Conservation (phyloP, 2,888 invertebrate genomes). For the Flexamia atlantica region DNA sequence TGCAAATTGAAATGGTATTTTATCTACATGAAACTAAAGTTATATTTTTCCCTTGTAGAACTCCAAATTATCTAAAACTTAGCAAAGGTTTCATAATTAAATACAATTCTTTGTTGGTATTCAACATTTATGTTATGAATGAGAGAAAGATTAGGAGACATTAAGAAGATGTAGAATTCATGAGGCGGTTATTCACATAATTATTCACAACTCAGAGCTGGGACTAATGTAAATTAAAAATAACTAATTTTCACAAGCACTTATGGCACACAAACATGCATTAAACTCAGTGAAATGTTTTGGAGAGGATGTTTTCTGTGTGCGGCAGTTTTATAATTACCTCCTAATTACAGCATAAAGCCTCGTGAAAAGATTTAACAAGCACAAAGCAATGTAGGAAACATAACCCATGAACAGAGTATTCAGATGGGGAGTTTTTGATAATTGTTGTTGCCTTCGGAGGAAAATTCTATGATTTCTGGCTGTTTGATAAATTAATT, state of each 20-base stretch:
- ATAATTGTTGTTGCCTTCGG: constrained; percentile 2
- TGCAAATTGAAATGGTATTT: no score
- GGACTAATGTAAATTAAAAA: background rate
- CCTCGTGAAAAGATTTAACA: constrained; percentile 28
- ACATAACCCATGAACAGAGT: background rate
- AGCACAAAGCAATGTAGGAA: background rate
- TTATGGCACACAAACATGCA: constrained; percentile 3
- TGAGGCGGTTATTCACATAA: no score
- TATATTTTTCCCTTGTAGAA: no score
- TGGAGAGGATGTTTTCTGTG: constrained; percentile 15
- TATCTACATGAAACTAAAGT: no score
- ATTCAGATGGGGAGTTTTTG: constrained; percentile 38
- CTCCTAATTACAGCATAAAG: constrained; percentile 17
- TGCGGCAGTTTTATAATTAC: constrained; percentile 33
- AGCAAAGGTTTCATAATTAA: no score
- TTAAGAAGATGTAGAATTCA: no score
- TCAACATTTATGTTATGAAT: no score
- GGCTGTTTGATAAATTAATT: no score
- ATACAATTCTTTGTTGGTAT: no score
- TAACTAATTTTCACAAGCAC: background rate
- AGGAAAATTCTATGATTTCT: background rate
- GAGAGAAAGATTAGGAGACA: no score
- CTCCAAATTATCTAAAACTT: no score
- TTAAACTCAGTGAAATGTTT: constrained; percentile 28
- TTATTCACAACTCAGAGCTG: no score